Base-by-base conservation (phyloP, 2,113 vertebrate species). In the Trematomus loennbergii region DNA sequence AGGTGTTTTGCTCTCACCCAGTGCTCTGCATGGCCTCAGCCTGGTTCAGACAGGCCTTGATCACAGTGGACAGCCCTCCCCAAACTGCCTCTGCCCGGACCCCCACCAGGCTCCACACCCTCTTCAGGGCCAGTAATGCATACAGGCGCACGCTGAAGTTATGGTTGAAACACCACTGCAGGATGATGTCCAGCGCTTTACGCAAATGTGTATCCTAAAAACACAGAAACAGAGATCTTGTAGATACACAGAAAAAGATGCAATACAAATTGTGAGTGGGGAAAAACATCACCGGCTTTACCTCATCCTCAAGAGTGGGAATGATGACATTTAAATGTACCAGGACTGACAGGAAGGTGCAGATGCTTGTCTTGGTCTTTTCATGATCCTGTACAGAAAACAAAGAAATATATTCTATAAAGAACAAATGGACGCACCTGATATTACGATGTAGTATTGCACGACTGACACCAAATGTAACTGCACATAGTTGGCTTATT, bases 91-190 rank as follows among this genome's bases (percentile, higher is more conserved):
- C 93, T 4, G 92, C 67, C 45, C 15, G 15, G 5, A 40, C 63
- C 52, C 86, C 94, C 59, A 94, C 95, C 87, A 97, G 84, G 50
- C 54, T 78, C 98, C 98, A 99, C 20, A 97, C 95, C 75, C 95
- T 95, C 91, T 97, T 97, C 64, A 99, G 96, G 0, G 97, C 96
- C 0, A 98, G 46, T 45, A 99, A 89, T 0, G 98, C 97, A 5
- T 99, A 98, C 17, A 99, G 95, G 10, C 98, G 96, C 49, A 98
- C 93, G 0, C 96, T 97, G 82, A 99, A 99, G 83, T 98, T 98
- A 84, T 98, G 97, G 83, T 94, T 97, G 90, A 98, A 96, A 79
- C 97, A 98, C 95, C 96, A 97, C 89, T 95, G 96, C 2, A 99
- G 94, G 60, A 94, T 94, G 66, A 95, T 67, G 53, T 96, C 67